Percentiles rank a stretch among this genome's conserved stretches.
These are phyloP conservation scores for Campoplex nolae DNA, from an alignment of 2,888 invertebrate species.

Conservation along the genomic window DNA sequence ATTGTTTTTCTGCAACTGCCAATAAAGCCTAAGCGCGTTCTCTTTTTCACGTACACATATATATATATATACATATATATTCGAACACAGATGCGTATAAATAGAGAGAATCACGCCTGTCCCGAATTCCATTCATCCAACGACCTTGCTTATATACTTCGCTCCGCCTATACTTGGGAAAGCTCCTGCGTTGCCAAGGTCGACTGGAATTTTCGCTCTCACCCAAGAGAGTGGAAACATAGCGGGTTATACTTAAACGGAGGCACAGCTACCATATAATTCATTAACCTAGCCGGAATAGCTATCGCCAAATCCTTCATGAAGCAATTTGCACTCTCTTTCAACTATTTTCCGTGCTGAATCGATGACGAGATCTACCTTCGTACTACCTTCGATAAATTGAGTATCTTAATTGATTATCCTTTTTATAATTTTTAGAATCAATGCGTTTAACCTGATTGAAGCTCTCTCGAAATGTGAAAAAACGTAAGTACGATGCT, in stretches of 20 bases:
- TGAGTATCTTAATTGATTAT: not conserved
- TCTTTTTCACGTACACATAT: conserved; percentile 34
- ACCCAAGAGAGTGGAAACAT: conserved; percentile 60
- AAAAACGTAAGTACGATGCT: not conserved
- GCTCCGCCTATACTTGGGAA: conserved; percentile 67
- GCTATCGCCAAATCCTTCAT: conserved; percentile 52
- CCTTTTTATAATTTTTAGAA: not conserved
- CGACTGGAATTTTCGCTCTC: conserved; percentile 68
- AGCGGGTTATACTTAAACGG: conserved; percentile 30
- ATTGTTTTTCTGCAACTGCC: conserved; percentile 52
- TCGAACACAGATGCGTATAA: conserved; percentile 32
- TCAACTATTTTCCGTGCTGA: conserved; percentile 53
- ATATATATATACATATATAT: conserved; percentile 12
- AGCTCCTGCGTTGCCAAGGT: conserved; percentile 64
- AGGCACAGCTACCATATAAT: conserved; percentile 44
- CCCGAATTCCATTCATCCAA: conserved; percentile 79
- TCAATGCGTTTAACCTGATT: not conserved
- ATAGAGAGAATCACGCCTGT: conserved; percentile 71
- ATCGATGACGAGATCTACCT: conserved; percentile 36
- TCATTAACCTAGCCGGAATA: conserved; percentile 61
- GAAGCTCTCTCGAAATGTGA: not conserved
- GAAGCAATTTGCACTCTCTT: conserved; percentile 38
- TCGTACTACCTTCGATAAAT: conserved; percentile 51
- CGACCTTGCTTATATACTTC: conserved; percentile 74
- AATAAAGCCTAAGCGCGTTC: conserved; percentile 55